Conservation (phyloP, 2,797 vertebrate species). For the Mustela erminea region DNA sequence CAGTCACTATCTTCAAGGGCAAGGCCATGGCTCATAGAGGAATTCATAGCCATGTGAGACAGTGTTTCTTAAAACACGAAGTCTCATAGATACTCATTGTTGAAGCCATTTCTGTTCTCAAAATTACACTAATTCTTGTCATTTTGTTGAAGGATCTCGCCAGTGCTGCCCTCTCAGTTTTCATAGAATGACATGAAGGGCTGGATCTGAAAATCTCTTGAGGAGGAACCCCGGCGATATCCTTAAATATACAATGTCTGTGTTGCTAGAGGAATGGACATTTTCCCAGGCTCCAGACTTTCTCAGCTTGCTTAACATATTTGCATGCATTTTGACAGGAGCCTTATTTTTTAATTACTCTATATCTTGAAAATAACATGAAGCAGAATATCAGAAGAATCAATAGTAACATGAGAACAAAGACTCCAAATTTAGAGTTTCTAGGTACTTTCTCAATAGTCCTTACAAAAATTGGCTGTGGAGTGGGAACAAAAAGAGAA, state of each 20-base stretch:
- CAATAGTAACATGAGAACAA: neutral
- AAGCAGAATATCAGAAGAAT: neutral
- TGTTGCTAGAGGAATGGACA: neutral
- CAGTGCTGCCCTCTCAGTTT: neutral
- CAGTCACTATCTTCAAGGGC: neutral
- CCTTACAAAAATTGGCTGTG: neutral
- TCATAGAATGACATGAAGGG: neutral
- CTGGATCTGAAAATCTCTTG: neutral
- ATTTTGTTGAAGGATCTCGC: neutral
- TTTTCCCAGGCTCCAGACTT: neutral
- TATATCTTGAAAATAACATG: neutral
- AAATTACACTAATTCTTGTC: neutral
- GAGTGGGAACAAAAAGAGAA: neutral
- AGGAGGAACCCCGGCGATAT: neutral
- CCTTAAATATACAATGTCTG: neutral
- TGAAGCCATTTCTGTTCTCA: conserved; percentile 47
- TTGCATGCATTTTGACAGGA: neutral
- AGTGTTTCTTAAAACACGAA: neutral
- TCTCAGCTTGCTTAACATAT: neutral
- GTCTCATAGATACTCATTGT: neutral
- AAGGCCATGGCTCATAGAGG: neutral
- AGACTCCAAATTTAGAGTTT: conserved; percentile 9
- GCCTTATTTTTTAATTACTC: neutral
- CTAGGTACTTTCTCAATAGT: neutral
- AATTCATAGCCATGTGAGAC: neutral